Evolutionary conservation across 2,888 invertebrate genomes (phyloP), one percentile per base, ranked within the genome.

Genomic region (Drosophila paucipuncta): DNA sequence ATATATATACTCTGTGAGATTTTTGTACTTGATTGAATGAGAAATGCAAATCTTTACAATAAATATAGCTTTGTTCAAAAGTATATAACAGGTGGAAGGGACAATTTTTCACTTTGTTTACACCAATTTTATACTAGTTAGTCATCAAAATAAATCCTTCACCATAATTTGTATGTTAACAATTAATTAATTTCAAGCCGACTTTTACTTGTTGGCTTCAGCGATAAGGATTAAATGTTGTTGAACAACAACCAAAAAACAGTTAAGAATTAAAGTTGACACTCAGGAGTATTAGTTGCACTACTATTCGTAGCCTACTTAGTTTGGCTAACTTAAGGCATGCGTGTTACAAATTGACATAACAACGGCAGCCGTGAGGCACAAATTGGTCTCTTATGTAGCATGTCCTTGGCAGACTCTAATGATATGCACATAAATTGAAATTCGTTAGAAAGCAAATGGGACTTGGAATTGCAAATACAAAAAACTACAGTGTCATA

Each of bases 381-480:
- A 31, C 59, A 30, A 55, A 13, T 39, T 61, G 39, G 55, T 18
- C 59, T 28, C 18, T n/a, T 30, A 6, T 39, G 65, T 41, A 13
- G 35, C 37, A 37, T 67, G 83, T 66, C 73, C 71, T 73, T 85
- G 73, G 47, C 41, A 47, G 63, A 30, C 39, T 50, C 57, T 69
- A 64, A 75, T 78, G 62, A 63, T 69, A 82, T 85, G 83, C 68
- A 61, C 85, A 83, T 88, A 83, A 73, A 83, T 83, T 85, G 52
- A 64, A 78, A 75, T 65, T 65, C 58, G 76, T 64, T 73, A 69
- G 63, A 58, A 64, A 60, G 70, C 55, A 52, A 64, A n/a, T 43
- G 25, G 4, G n/a, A 67, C 55, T 68, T 57, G 31, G 58, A 73
- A 80, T 67, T 76, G 62, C 65, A 71, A 73, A 76, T 72, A 68